Conservation (phyloP, 2,888 invertebrate genomes). For the Lepidochitona cinerea region DNA sequence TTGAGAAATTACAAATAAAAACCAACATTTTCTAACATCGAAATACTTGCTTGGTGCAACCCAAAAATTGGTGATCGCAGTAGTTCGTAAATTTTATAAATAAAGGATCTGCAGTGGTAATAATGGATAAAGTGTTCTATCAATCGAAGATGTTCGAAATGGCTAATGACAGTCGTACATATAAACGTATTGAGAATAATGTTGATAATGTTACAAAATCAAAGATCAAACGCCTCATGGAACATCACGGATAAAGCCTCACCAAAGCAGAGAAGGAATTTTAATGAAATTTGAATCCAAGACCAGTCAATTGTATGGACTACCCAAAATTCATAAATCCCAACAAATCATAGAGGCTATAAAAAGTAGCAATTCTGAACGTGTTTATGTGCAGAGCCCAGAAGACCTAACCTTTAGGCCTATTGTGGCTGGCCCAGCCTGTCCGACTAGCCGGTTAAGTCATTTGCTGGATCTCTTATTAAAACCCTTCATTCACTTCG, state of each 20-base stretch:
- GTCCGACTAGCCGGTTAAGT: background rate
- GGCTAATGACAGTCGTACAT: background rate
- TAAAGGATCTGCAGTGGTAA: background rate
- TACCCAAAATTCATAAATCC: background rate
- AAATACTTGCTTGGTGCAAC: too few relatives aligned
- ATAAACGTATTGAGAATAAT: too few relatives aligned
- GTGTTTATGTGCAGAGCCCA: background rate
- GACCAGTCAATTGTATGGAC: background rate
- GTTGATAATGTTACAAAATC: too few relatives aligned
- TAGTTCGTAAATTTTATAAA: too few relatives aligned
- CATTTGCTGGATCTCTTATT: background rate
- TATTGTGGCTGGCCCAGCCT: background rate
- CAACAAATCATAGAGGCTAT: background rate
- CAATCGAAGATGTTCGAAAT: background rate
- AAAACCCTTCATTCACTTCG: background rate
- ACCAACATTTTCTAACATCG: too few relatives aligned
- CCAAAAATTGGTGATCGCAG: too few relatives aligned
- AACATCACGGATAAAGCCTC: too few relatives aligned
- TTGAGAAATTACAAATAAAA: too few relatives aligned
- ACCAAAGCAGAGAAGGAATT: too few relatives aligned
- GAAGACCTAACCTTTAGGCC: background rate
- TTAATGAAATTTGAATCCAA: background rate
- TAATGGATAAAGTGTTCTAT: background rate
- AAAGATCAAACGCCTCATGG: too few relatives aligned
- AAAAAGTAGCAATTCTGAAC: too few relatives aligned